Conservation (phyloP, 2,797 vertebrate species). For the Masticophis lateralis region DNA sequence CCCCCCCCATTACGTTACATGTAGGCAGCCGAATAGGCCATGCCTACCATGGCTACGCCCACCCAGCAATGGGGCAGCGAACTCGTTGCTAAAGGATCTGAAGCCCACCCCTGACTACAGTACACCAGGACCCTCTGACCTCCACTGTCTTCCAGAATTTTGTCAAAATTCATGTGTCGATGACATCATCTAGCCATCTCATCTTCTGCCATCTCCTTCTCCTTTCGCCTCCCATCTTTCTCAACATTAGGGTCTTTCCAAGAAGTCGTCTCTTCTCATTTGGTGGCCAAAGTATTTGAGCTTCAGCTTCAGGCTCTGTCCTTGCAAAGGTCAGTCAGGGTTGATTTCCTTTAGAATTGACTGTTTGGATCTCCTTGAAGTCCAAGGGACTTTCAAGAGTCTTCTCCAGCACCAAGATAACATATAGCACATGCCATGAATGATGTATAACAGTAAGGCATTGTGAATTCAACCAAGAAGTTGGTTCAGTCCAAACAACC, state of each 20-base stretch:
- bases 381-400: background rate
- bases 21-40: too few species aligned
- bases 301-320: background rate
- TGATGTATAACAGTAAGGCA: background rate
- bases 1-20: too few species aligned
- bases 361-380: background rate
- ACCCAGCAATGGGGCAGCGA: too few species aligned
- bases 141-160: too few species aligned
- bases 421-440: background rate
- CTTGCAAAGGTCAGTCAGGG: background rate
- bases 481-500: background rate
- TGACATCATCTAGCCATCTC: too few species aligned
- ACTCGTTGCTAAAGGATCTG: too few species aligned
- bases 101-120: too few species aligned
- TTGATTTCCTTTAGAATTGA: background rate
- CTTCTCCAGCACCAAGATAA: background rate
- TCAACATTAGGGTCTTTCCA: background rate
- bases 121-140: too few species aligned
- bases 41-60: too few species aligned
- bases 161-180: too few species aligned
- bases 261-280: background rate
- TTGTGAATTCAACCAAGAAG: background rate
- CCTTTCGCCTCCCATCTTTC: background rate
- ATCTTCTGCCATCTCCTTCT: too few species aligned
- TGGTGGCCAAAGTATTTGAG: background rate